Base-by-base conservation (phyloP, 2,888 invertebrate genomes). In the Drosophila rubida region DNA sequence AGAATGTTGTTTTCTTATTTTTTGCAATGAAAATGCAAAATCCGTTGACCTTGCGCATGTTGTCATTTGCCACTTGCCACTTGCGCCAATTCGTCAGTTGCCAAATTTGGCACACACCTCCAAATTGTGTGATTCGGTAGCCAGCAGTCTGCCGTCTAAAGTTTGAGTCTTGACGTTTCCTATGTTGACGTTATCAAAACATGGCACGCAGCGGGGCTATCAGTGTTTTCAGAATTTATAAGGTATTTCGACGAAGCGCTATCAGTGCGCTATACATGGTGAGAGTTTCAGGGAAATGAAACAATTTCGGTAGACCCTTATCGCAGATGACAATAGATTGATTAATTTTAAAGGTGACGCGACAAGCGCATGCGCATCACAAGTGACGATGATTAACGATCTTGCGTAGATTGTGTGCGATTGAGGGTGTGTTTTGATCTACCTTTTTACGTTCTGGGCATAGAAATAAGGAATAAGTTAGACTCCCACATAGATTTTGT, bases 231-330 rank as follows among this genome's bases (percentile, higher is more conserved):
- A 46, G 58, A 69, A 79, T 61, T 63, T 23, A 22, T 37, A 22
- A n/a, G 13, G 57, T 16, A 64, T 59, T 68, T 61, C 51, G 39
- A 37, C 9, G 55, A 60, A 61, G 1, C 30, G 19, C 44, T 78
- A 78, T 70, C 76, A 46, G 32, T 23, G 13, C 8, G 46, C 44
- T 30, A 37, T 14, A 77, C 63, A 76, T 50, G 60, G 51, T 59
- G 65, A 61, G 59, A 62, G 65, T 55, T 54, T 51, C n/a, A 22
- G 65, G 65, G 66, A 66, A 78, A 76, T 60, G 54, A 66, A 75
- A 64, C 19, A 32, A 51, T 50, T 71, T 35, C 46, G 39, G 23
- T 35, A 46, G 44, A 71, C 32, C 54, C 58, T 60, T 72, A 71
- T 74, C 77, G 37, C 6, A 32, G 42, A 67, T 72, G 19, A 14